These are phyloP conservation scores for Syrrhaptes paradoxus DNA, from an alignment of 2,113 vertebrate genomes.

Conservation along the genomic window DNA sequence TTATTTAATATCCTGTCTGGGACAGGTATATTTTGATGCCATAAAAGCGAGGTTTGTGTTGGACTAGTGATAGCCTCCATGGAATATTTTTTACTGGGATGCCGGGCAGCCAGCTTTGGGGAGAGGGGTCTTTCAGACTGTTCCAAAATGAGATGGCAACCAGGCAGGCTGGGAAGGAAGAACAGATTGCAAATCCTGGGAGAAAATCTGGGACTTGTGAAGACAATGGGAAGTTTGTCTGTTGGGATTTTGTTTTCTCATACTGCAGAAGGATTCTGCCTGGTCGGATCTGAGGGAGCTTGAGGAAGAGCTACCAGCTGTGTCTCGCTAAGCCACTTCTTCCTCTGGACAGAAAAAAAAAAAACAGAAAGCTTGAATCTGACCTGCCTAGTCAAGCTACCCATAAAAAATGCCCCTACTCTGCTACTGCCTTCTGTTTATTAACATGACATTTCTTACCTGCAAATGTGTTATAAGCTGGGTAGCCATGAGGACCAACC, in stretches of 20 bases:
- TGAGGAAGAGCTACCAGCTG: background rate
- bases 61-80: background rate
- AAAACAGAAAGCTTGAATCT: background rate
- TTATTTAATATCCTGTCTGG: background rate
- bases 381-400: background rate
- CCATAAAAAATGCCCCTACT: background rate
- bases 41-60: background rate
- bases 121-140: background rate
- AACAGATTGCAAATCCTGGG: background rate
- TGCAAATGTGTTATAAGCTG: background rate
- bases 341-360: background rate
- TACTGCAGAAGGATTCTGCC: background rate
- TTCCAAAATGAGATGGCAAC: background rate
- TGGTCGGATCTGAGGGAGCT: background rate
- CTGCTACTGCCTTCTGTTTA: background rate
- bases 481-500: background rate
- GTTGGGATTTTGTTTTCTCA: background rate
- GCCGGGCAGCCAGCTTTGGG: fast-evolving
- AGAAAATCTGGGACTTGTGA: background rate
- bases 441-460: background rate
- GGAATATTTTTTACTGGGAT: background rate
- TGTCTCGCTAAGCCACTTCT: background rate
- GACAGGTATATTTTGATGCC: background rate
- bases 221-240: background rate
- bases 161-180: background rate